Conservation (phyloP, 1,140 invertebrate species). For the Eubasilissa regina region DNA sequence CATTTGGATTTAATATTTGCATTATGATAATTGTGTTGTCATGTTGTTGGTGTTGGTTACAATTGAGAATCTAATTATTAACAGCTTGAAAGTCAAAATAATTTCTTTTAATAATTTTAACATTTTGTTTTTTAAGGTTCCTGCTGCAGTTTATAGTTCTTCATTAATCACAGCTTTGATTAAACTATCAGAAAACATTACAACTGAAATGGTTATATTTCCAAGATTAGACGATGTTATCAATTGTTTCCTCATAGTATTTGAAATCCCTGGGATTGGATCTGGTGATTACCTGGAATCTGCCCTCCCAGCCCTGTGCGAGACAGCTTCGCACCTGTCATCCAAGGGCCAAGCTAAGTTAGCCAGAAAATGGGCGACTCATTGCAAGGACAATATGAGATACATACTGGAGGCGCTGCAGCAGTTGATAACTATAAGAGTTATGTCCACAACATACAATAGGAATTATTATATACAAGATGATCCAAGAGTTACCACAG, state of each 20-base stretch:
- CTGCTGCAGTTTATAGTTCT: slow-evolving; percentile 72
- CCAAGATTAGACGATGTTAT: slow-evolving; percentile 73
- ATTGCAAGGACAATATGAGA: slow-evolving; percentile 80
- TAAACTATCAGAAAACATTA: slow-evolving; percentile 81
- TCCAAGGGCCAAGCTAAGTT: slow-evolving; percentile 79
- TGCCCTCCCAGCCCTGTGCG: slow-evolving; percentile 86
- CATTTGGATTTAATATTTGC: no score
- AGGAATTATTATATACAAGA: slow-evolving; percentile 87
- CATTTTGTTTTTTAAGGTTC: slow-evolving; percentile 63
- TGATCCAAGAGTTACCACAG: slow-evolving; percentile 84
- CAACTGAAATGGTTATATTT: slow-evolving; percentile 79
- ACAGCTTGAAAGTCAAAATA: no score
- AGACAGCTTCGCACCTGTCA: slow-evolving; percentile 82
- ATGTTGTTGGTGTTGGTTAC: no score
- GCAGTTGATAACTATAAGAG: slow-evolving; percentile 87
- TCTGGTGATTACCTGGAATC: slow-evolving; percentile 85
- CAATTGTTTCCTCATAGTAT: slow-evolving; percentile 89
- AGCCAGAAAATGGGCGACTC: slow-evolving; percentile 84
- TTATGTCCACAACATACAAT: slow-evolving; percentile 84
- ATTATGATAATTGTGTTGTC: no score
- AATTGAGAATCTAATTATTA: no score
- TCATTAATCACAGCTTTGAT: slow-evolving; percentile 87
- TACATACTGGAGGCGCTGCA: slow-evolving; percentile 86
- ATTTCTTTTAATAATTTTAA: neutral
- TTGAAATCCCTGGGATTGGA: slow-evolving; percentile 89